Percentiles rank a stretch among this genome's conserved stretches.
phyloP scores from a whole-genome alignment of 1,140 invertebrate species.

The Panagrolaimus sp. region DNA sequence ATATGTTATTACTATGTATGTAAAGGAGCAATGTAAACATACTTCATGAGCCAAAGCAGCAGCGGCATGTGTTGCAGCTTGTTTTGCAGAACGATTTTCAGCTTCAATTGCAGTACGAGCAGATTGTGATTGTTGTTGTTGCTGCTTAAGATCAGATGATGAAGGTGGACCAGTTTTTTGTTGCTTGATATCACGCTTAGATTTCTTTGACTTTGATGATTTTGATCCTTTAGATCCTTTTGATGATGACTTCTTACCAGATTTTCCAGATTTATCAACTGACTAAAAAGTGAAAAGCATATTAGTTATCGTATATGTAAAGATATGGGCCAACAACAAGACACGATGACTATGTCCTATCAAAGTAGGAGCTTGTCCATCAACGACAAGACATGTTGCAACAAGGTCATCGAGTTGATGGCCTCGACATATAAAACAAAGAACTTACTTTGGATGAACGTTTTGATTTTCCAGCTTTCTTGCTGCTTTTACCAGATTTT shows the following conservation, averaged over 20 bases:
- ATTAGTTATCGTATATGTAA: too few species aligned
- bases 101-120: neutral
- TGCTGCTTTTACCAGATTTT: constrained; percentile 5
- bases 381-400: too few species aligned
- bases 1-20: neutral
- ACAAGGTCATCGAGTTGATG: too few species aligned
- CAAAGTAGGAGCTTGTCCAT: too few species aligned
- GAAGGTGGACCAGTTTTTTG: too few species aligned
- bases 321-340: too few species aligned
- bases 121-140: too few species aligned
- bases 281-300: neutral
- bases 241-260: neutral
- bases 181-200: neutral
- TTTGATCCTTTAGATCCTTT: neutral
- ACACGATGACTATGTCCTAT: too few species aligned
- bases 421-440: too few species aligned
- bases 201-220: constrained; percentile 6
- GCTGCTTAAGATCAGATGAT: too few species aligned
- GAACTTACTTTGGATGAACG: too few species aligned
- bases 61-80: neutral
- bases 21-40: neutral
- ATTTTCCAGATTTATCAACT: neutral
- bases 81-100: neutral
- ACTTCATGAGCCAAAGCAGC: neutral
- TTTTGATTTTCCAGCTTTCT: neutral